phyloP scores from a whole-genome alignment of 2,797 vertebrate species.

The Schizothorax lantsangensis region DNA sequence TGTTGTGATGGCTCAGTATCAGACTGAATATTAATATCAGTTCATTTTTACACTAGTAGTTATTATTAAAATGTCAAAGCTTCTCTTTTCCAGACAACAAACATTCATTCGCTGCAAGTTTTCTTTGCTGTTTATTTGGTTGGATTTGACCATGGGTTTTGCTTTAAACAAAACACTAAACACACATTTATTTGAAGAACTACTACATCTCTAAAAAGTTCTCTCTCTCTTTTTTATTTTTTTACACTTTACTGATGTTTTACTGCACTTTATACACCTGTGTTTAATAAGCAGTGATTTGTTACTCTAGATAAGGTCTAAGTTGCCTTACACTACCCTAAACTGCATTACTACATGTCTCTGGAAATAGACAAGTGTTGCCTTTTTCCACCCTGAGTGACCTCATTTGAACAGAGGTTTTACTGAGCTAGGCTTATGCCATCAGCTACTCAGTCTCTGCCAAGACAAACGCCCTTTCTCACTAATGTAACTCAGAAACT shows the following conservation, averaged over 20 bases:
- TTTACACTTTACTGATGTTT: background rate
- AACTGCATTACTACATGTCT: conserved; percentile 48
- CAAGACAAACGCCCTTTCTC: conserved; percentile 59
- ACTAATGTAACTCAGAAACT: conserved; percentile 53
- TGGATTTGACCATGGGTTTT: background rate
- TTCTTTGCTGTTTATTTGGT: background rate
- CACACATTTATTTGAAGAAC: background rate
- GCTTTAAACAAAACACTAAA: background rate
- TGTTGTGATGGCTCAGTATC: background rate
- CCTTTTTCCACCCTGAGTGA: conserved; percentile 62
- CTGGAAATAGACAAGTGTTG: conserved; percentile 58
- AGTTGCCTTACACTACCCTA: conserved; percentile 37
- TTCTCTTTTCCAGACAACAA: background rate
- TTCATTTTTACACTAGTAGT: background rate
- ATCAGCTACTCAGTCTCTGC: conserved; percentile 43
- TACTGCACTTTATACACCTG: background rate
- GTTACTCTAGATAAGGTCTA: conserved; percentile 4
- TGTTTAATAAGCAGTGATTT: conserved; percentile 1
- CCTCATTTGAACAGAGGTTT: conserved; percentile 59
- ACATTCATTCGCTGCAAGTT: background rate
- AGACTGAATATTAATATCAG: background rate
- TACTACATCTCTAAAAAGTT: background rate
- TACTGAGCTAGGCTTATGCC: conserved; percentile 54
- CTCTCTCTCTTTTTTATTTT: background rate
- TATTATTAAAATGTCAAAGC: background rate